These are phyloP conservation scores for Schizopygopsis pylzovi DNA, from an alignment of 2,797 vertebrate species.

Conservation along the genomic window DNA sequence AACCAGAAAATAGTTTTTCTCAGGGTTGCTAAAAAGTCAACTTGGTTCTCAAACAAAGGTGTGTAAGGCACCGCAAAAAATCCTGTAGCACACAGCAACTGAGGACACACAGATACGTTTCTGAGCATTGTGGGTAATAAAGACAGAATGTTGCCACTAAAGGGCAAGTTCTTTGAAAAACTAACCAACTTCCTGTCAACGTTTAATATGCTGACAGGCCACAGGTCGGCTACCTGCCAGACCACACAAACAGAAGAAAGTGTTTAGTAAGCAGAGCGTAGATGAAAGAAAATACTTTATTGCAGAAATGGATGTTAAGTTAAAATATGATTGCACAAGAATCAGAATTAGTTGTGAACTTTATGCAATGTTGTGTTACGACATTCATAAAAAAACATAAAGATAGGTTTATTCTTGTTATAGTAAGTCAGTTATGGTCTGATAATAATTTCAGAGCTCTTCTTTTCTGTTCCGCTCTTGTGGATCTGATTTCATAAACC, in stretches of 20 bases:
- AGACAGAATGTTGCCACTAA: neutral
- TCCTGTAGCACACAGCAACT: neutral
- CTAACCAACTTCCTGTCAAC: neutral
- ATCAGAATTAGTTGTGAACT: too few relatives aligned
- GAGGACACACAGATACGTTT: neutral
- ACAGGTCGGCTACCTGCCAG: neutral
- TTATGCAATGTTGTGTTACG: neutral
- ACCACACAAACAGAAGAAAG: neutral
- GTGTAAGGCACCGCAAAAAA: neutral
- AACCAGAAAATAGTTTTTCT: neutral
- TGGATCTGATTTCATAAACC: slow-evolving; percentile 18
- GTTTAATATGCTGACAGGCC: neutral
- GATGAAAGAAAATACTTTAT: neutral
- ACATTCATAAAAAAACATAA: too few relatives aligned
- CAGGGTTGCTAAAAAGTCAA: neutral
- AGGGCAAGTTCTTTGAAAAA: neutral
- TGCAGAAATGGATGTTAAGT: neutral
- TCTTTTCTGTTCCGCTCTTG: neutral
- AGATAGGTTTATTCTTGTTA: neutral
- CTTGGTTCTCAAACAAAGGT: too few relatives aligned
- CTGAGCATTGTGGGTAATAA: neutral
- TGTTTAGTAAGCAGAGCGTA: neutral
- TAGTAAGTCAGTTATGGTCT: neutral
- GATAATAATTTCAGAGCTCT: neutral
- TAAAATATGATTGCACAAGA: neutral